Base-by-base conservation (phyloP, 2,113 vertebrate species). In the Erinaceus europaeus region DNA sequence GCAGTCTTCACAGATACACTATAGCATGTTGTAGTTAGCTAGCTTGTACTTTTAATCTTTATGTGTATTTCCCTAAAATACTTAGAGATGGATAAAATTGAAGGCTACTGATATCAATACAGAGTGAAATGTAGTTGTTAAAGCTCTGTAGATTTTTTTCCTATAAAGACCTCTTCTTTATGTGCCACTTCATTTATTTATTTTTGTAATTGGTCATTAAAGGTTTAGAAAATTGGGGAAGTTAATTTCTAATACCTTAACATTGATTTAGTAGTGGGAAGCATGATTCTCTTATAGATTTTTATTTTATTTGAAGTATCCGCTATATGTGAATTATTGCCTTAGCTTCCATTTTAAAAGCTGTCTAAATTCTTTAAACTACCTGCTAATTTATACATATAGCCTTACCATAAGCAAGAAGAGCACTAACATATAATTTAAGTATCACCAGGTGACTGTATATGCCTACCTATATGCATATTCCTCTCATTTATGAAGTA, bases 351-450 rank as follows among this genome's bases (percentile, higher is more conserved):
- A 1, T 81, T 81, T 79, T 88, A 53, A 82, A 79, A 52, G 29
- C 15, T 81, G 6, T 3, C 2, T 55, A 76, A 48, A 10, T 90
- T 94, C 23, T 94, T 89, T 91, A 48, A 78, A 29, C 74, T 68
- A 75, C 68, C 36, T 50, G 11, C 21, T 71, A 61, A 61, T 87
- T 87, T 89, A 38, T 86, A 34, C 69, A 20, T 87, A 23, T 61
- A 76, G 25, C 32, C 48, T 77, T 91, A 74, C 46, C 36, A 50
- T 88, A 85, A 89, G 14, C 81, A 71, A 94, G 48, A 85, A 68
- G 25, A 34, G 3, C n/a, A n/a, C n/a, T 72, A 52, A 3, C 44
- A 23, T 61, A 40, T 78, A 42, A 29, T 57, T 87, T 57, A 68
- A 84, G 55, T 9, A 64, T 74, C 1, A 40, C 15, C 20, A 73